phyloP scores from a whole-genome alignment of 1,140 invertebrate species.

The Drosophila neocordata region DNA sequence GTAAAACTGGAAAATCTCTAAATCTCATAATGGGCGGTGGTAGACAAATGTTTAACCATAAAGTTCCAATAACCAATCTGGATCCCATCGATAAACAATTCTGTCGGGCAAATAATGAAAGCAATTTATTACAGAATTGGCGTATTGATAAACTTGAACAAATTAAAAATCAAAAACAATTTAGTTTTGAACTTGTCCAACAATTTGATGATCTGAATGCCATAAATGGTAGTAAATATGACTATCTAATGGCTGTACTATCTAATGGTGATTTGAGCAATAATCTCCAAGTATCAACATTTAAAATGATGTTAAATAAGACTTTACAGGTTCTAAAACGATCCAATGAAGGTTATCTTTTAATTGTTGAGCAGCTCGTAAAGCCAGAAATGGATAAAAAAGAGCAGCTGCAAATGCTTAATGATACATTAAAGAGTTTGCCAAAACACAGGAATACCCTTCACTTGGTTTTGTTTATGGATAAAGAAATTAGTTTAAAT shows the following conservation, averaged over 20 bases:
- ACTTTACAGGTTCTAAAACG: conserved; percentile 46
- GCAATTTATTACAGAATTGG: conserved; percentile 71
- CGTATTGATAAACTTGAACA: conserved; percentile 28
- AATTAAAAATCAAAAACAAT: conserved; percentile 8
- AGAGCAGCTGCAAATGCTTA: conserved; percentile 35
- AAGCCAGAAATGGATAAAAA: neutral
- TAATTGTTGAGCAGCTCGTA: conserved; percentile 57
- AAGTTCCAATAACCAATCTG: conserved; percentile 25
- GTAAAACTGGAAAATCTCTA: conserved; percentile 32
- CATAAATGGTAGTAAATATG: conserved; percentile 53
- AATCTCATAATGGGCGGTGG: conserved; percentile 72
- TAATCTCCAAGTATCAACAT: conserved; percentile 27
- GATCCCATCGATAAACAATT: conserved; percentile 51
- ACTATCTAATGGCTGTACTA: conserved; percentile 64
- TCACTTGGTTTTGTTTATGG: conserved; percentile 46
- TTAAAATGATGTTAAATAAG: conserved; percentile 43
- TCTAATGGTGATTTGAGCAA: conserved; percentile 55
- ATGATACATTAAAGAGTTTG: conserved; percentile 36
- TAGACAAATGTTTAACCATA: conserved; percentile 53
- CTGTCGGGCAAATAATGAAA: conserved; percentile 51
- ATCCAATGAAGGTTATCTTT: conserved; percentile 38
- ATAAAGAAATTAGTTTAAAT: conserved; percentile 40
- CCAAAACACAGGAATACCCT: conserved; percentile 25
- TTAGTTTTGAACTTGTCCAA: conserved; percentile 55
- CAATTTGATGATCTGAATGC: conserved; percentile 37